Evolutionary conservation across 1,140 invertebrate genomes (phyloP).

Genomic region (Acyrthosiphon pisum): DNA sequence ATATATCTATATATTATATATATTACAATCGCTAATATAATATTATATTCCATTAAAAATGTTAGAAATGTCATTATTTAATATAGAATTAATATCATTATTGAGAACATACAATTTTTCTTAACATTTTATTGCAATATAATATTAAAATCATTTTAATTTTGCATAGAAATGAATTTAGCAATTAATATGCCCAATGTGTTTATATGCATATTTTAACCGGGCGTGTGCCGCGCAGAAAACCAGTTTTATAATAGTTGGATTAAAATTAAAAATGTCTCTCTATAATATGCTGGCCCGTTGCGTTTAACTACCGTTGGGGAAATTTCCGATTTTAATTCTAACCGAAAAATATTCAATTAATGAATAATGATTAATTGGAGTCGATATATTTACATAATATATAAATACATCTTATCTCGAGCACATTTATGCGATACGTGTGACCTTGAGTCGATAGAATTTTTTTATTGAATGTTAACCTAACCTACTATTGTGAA

Average conservation of each 20-base stretch:
- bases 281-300: background rate
- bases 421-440: background rate
- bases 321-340: background rate
- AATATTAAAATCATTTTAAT: background rate
- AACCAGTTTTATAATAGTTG: constrained; percentile 26
- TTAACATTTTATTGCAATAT: background rate
- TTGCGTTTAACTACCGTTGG: background rate
- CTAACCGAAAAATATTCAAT: background rate
- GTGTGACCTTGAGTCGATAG: background rate
- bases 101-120: background rate
- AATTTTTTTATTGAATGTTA: constrained; percentile 1
- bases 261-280: background rate
- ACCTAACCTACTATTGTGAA: background rate
- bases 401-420: constrained; percentile 22
- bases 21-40: background rate
- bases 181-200: constrained; percentile 13
- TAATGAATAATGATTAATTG: background rate
- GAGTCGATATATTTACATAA: constrained; percentile 20
- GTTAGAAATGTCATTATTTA: constrained; percentile 19
- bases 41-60: background rate
- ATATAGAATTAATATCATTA: background rate
- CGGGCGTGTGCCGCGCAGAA: constrained; percentile 2
- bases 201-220: constrained; percentile 13
- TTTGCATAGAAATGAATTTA: background rate
- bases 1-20: background rate